Evolutionary conservation across 2,888 invertebrate species (phyloP), one percentile per base, ranked within the genome.

Genomic region (Heterodera filipjevi): DNA sequence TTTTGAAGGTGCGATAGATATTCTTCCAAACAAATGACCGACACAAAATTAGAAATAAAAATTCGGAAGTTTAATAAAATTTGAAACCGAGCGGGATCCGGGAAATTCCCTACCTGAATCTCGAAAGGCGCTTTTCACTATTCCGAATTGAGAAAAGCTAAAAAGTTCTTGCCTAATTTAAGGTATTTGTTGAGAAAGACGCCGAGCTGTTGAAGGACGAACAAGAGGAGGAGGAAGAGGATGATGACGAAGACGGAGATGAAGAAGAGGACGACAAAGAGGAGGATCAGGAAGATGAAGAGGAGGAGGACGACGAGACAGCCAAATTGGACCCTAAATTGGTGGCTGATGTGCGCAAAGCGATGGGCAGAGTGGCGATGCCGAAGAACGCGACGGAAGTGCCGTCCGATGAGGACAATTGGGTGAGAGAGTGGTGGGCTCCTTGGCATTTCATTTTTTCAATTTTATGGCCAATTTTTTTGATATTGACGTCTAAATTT

Each of bases 271-370:
- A 59, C n/a, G 27, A 59, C 10, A 10, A n/a, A 27, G 59, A 59
- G 22, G 59, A 59, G 6, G n/a, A n/a, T n/a, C n/a, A n/a, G n/a
- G 27, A 27, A 12, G 59, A 59, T 0, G 27, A 59, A 10, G 59
- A n/a, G 1, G 33, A 33, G 8, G 68, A 68, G 14, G 68, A 35
- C 16, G 35, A 68, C 8, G 33, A 35, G 33, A 49, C 49, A 14
- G 33, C 68, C 32, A 35, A 68, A 22, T 33, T 68, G 2, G 32
- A 68, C 33, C 68, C 68, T 3, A 68, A 35, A 35, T 35, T 68
- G 68, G 68, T 68, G 32, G 68, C 32, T 0, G 68, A 68, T 68
- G 33, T 68, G 68, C 68, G 68, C 33, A 32, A 16, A 35, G 68
- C 68, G 35, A 16, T 68, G 68, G 68, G 68, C 33, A 68, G 19